Evolutionary conservation across 1,140 invertebrate species (phyloP).

Genomic region (Macrocentrus cingulum): DNA sequence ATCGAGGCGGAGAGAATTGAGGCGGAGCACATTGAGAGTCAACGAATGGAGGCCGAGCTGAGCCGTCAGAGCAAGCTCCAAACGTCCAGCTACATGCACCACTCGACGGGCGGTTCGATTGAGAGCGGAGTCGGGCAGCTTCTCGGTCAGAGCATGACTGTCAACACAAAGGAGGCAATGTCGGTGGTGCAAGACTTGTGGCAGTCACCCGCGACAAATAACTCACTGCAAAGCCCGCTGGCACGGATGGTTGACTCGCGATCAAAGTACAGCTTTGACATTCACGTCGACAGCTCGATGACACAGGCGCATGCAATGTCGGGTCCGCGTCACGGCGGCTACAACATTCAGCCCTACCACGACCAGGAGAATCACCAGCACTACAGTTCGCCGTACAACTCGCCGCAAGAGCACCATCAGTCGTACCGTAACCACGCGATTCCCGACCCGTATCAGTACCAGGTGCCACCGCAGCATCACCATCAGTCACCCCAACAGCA

Average conservation of each 20-base stretch:
- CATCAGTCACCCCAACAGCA: slow-evolving; percentile 33
- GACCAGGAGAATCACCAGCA: slow-evolving; percentile 51
- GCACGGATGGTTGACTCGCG: slow-evolving; percentile 41
- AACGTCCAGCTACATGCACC: slow-evolving; percentile 43
- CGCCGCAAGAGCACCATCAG: slow-evolving; percentile 28
- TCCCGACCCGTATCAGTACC: slow-evolving; percentile 49
- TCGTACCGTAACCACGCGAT: slow-evolving; percentile 53
- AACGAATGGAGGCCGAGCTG: slow-evolving; percentile 43
- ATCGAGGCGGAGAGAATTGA: slow-evolving; percentile 40
- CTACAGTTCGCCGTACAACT: slow-evolving; percentile 34
- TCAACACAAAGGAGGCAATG: slow-evolving; percentile 65
- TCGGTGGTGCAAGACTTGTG: slow-evolving; percentile 52
- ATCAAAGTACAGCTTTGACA: slow-evolving; percentile 57
- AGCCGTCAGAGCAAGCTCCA: slow-evolving; percentile 46
- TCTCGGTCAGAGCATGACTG: slow-evolving; percentile 58
- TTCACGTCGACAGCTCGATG: slow-evolving; percentile 65
- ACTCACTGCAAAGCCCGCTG: slow-evolving; percentile 35
- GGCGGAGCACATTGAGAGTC: slow-evolving; percentile 36
- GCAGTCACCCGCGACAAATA: slow-evolving; percentile 45
- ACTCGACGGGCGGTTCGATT: slow-evolving; percentile 34
- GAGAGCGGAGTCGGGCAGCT: slow-evolving; percentile 41
- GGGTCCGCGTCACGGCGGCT: slow-evolving; percentile 44
- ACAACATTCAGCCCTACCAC: slow-evolving; percentile 42
- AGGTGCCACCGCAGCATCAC: slow-evolving; percentile 30
- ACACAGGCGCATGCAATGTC: slow-evolving; percentile 57